These are phyloP conservation scores for Drosophila tristis DNA, from an alignment of 1,140 invertebrate species.

Conservation along the genomic window DNA sequence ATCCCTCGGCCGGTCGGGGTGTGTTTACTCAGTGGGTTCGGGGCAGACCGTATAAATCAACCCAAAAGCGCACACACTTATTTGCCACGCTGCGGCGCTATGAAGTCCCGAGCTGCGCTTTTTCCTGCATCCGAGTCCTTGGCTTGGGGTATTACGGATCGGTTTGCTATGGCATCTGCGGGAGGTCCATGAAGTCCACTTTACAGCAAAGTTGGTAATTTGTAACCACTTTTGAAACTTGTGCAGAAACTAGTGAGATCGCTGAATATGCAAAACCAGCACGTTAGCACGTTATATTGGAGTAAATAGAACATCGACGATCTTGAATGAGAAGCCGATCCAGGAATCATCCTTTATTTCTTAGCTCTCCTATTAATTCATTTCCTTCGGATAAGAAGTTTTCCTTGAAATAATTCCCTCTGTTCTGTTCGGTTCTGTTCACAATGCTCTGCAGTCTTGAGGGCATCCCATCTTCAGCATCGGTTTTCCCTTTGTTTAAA, in stretches of 20 bases:
- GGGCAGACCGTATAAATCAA: constrained; percentile 66
- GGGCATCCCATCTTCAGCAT: neutral
- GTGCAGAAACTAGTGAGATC: no score
- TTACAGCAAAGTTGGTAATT: neutral
- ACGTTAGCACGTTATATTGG: no score
- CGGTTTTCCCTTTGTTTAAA: neutral
- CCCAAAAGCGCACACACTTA: constrained; percentile 59
- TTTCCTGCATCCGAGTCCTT: constrained; percentile 5
- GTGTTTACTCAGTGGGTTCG: constrained; percentile 11
- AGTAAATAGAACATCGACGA: neutral
- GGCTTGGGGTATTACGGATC: constrained; percentile 21
- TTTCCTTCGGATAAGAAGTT: no score
- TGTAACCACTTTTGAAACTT: no score
- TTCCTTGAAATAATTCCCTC: no score
- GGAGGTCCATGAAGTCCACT: neutral
- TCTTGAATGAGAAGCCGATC: neutral
- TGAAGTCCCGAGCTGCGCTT: constrained; percentile 49
- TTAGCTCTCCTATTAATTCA: no score
- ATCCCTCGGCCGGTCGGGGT: constrained; percentile 12
- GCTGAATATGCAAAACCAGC: no score
- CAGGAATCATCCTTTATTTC: neutral
- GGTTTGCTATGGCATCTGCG: neutral
- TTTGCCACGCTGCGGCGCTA: constrained; percentile 46
- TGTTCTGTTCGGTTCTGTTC: no score
- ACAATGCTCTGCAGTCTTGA: neutral